phyloP scores from a whole-genome alignment of 1,140 invertebrate genomes.

The Thrips palmi region DNA sequence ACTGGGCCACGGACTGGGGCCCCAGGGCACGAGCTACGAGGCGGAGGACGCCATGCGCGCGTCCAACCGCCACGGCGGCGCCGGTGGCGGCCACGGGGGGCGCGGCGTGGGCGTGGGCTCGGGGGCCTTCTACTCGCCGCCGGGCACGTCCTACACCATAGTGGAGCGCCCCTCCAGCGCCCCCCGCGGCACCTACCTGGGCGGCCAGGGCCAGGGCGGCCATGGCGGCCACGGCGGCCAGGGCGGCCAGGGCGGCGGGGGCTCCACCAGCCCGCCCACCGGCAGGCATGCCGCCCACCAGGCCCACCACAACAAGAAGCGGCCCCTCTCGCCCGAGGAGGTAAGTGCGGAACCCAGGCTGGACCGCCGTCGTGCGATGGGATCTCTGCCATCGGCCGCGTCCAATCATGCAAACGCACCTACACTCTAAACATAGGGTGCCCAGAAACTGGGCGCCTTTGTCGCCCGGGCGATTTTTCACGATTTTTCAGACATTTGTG shows the following conservation, averaged over 20 bases:
- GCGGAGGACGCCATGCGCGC: constrained; percentile 28
- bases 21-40: constrained; percentile 18
- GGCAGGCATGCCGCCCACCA: constrained; percentile 2
- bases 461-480: too few species aligned
- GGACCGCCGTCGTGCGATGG: constrained; percentile 11
- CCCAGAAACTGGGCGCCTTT: too few species aligned
- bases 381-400: too few species aligned
- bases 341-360: constrained; percentile 11
- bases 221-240: constrained; percentile 2
- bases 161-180: constrained; percentile 59
- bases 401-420: too few species aligned
- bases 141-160: constrained; percentile 64
- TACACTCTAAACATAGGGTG: too few species aligned
- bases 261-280: constrained; percentile 7
- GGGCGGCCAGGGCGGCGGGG: not conserved
- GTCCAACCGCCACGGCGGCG: constrained; percentile 28
- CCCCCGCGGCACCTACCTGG: constrained; percentile 44
- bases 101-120: constrained; percentile 20
- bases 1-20: constrained; percentile 3
- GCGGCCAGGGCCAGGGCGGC: constrained; percentile 25
- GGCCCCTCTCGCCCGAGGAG: constrained; percentile 20
- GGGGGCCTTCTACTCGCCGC: constrained; percentile 31
- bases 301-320: constrained; percentile 15
- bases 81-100: constrained; percentile 17
- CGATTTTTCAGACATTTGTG: too few species aligned